Conservation (phyloP, 2,888 invertebrate genomes). For the Hypercompe scribonia region DNA sequence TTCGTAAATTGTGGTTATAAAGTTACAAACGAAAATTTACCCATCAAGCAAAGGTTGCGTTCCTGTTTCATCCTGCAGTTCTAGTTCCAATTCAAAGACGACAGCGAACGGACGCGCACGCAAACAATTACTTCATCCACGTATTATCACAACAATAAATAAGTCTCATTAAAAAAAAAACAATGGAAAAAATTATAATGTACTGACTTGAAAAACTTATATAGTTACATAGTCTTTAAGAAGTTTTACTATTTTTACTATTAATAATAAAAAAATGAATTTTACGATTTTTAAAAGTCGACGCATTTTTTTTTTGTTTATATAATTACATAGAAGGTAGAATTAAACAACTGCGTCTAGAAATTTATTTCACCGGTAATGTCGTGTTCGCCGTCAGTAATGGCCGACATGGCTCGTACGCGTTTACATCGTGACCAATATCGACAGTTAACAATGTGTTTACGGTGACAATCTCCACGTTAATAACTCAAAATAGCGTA, state of each 20-base stretch:
- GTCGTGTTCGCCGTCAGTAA: slow-evolving; percentile 30
- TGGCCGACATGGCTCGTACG: slow-evolving; percentile 18
- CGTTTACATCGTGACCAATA: slow-evolving; percentile 1
- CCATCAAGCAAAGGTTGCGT: slow-evolving; percentile 33
- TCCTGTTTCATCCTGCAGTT: slow-evolving; percentile 30
- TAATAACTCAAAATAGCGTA: slow-evolving; percentile 20
- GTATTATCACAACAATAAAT: slow-evolving; percentile 73
- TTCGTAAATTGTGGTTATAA: slow-evolving; percentile 41
- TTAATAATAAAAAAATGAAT: slow-evolving; percentile 60
- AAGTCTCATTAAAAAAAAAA: slow-evolving; percentile 66
- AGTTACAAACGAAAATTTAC: slow-evolving; percentile 51
- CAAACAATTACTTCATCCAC: slow-evolving; percentile 45
- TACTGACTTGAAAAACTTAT: slow-evolving; percentile 75
- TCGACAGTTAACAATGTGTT: slow-evolving; percentile 18
- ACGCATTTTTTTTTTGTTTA: slow-evolving; percentile 50
- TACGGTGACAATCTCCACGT: slow-evolving; percentile 20
- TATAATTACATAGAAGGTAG: slow-evolving; percentile 53
- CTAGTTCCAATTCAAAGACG: slow-evolving; percentile 4
- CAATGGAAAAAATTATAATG: slow-evolving; percentile 59
- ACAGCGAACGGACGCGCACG: slow-evolving; percentile 32
- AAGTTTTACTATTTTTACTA: slow-evolving; percentile 79
- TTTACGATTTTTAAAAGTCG: slow-evolving; percentile 77
- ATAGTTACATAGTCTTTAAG: slow-evolving; percentile 70
- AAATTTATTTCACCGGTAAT: slow-evolving; percentile 66
- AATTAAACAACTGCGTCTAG: slow-evolving; percentile 61